Conservation (phyloP, 2,888 invertebrate genomes). For the Ectemnius lituratus region DNA sequence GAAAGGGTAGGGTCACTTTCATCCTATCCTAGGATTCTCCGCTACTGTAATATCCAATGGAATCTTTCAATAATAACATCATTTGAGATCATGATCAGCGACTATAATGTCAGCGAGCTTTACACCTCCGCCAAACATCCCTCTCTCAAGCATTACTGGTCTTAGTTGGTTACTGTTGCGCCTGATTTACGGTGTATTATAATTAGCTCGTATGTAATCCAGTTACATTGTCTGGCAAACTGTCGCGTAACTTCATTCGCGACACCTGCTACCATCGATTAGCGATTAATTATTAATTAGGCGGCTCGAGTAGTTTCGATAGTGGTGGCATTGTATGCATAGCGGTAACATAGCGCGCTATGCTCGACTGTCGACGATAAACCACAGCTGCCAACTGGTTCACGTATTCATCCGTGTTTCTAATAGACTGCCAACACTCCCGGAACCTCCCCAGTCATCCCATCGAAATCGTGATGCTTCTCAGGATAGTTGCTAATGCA, state of each 20-base stretch:
- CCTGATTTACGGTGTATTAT: not conserved
- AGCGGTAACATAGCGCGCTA: not conserved
- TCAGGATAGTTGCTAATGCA: too few species aligned
- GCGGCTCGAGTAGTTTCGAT: not conserved
- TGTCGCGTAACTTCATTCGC: slow-evolving; percentile 1
- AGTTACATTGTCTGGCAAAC: not conserved
- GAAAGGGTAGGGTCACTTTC: not conserved
- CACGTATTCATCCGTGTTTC: too few species aligned
- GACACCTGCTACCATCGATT: slow-evolving; percentile 1
- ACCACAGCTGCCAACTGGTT: too few species aligned
- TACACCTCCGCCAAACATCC: not conserved
- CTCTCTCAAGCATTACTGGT: not conserved
- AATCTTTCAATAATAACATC: too few species aligned
- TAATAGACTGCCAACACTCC: too few species aligned
- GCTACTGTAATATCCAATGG: too few species aligned
- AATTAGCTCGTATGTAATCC: slow-evolving; percentile 1
- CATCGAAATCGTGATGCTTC: too few species aligned
- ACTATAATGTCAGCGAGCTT: too few species aligned
- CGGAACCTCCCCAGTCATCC: too few species aligned
- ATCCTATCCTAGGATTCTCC: not conserved
- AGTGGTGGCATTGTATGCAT: slow-evolving; percentile 4
- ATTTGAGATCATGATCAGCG: too few species aligned
- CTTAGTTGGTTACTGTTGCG: not conserved
- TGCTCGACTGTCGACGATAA: too few species aligned
- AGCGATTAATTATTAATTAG: slow-evolving; percentile 1